Conservation (phyloP, 2,888 invertebrate genomes). For the Marronus borbonicus region DNA sequence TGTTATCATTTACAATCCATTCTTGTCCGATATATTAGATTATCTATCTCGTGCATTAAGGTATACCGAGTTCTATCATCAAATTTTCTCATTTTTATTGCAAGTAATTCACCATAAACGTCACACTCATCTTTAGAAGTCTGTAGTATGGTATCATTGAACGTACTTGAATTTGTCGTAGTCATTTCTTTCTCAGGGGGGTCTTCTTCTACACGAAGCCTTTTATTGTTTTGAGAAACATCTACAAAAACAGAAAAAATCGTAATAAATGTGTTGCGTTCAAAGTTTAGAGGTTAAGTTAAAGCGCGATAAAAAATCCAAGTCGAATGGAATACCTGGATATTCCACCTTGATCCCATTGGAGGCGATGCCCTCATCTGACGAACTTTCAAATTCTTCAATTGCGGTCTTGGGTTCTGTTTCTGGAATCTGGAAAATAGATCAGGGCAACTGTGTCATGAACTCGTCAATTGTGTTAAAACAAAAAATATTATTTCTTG, state of each 20-base stretch:
- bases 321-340: background rate
- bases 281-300: background rate
- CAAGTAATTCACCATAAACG: constrained; percentile 33
- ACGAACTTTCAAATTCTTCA: constrained; percentile 26
- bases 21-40: constrained; percentile 26
- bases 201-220: constrained; percentile 8
- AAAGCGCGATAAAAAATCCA: background rate
- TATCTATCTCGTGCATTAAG: constrained; percentile 40
- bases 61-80: constrained; percentile 20
- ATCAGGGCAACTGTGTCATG: background rate
- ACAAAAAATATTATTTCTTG: background rate
- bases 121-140: constrained; percentile 30
- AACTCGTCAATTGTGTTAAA: background rate
- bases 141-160: background rate
- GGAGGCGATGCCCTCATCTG: background rate
- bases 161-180: background rate
- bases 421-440: constrained; percentile 24
- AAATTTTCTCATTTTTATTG: constrained; percentile 34
- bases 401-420: constrained; percentile 11
- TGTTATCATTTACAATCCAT: constrained; percentile 28
- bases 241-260: constrained; percentile 15
- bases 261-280: background rate
- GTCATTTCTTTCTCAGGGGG: background rate
- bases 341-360: constrained; percentile 35
- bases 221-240: constrained; percentile 2